A percentile compares a stretch with the other conserved stretches of the same genome.
These are phyloP conservation scores for Anagyrus pseudococci DNA, from an alignment of 2,888 invertebrate genomes.

Conservation along the genomic window DNA sequence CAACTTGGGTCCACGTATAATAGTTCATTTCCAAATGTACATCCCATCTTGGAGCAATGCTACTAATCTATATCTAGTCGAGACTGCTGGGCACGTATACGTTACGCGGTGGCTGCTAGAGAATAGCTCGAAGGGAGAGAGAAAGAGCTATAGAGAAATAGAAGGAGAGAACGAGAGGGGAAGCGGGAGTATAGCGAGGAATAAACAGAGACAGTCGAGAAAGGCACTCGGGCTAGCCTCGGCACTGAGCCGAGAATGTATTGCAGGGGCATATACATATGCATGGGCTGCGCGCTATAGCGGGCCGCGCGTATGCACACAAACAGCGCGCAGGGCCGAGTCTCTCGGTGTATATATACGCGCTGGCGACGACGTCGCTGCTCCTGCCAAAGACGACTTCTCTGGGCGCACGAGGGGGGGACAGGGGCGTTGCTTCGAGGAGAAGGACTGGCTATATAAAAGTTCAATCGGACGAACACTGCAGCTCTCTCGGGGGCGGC, in stretches of 20 bases:
- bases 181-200: neutral
- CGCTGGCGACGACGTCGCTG: neutral
- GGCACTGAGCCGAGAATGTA: constrained; percentile 23
- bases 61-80: neutral
- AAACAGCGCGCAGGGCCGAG: too few species aligned
- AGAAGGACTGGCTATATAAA: neutral
- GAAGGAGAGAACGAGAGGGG: neutral
- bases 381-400: neutral
- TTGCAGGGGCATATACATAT: constrained; percentile 11
- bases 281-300: neutral
- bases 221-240: neutral
- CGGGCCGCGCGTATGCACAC: neutral
- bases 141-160: neutral
- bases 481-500: too few species aligned
- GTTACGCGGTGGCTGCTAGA: neutral
- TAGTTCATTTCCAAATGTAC: neutral
- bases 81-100: neutral
- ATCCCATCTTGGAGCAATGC: too few species aligned
- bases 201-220: constrained; percentile 3
- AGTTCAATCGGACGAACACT: too few species aligned
- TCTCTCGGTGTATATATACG: neutral
- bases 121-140: neutral
- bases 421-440: too few species aligned
- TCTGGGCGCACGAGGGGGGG: neutral
- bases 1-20: neutral